Percentiles rank a stretch among this genome's conserved stretches.
phyloP scores from a whole-genome alignment of 2,888 invertebrate genomes.

The Sinelater perroti region DNA sequence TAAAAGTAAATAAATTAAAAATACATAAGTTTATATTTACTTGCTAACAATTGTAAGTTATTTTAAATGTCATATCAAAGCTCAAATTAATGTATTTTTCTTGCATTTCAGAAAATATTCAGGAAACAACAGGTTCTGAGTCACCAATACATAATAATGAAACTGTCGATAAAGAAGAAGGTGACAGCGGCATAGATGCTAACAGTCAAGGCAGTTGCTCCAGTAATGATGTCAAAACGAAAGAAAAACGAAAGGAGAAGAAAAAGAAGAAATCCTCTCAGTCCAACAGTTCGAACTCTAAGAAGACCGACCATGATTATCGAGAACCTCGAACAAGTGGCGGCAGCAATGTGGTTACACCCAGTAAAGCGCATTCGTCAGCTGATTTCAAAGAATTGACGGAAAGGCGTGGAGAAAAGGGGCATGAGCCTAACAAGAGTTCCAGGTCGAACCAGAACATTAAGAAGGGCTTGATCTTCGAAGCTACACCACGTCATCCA shows the following conservation, averaged over 20 bases:
- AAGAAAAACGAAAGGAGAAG: conserved; percentile 73
- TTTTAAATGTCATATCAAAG: too few species aligned
- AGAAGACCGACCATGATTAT: conserved; percentile 32
- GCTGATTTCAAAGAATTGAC: conserved; percentile 37
- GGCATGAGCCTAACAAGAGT: conserved; percentile 33
- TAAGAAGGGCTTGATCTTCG: conserved; percentile 72
- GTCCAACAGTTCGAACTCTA: conserved; percentile 34
- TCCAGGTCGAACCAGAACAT: conserved; percentile 31
- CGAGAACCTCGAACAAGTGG: conserved; percentile 31
- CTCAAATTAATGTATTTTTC: not conserved
- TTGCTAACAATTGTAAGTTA: too few species aligned
- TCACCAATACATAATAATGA: conserved; percentile 56
- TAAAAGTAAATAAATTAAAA: too few species aligned
- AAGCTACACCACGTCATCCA: conserved; percentile 73
- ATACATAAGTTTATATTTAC: too few species aligned
- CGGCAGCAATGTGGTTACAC: conserved; percentile 30
- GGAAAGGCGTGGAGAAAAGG: conserved; percentile 38
- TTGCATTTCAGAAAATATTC: conserved; percentile 45
- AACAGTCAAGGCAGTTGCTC: conserved; percentile 90
- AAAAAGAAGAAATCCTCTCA: conserved; percentile 66
- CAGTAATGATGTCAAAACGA: conserved; percentile 82
- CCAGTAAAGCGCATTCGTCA: conserved; percentile 30
- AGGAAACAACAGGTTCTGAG: conserved; percentile 49
- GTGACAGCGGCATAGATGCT: conserved; percentile 89
- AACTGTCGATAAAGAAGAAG: conserved; percentile 78